Evolutionary conservation across 1,140 invertebrate genomes (phyloP).

Genomic region (Rhopalosiphum padi): DNA sequence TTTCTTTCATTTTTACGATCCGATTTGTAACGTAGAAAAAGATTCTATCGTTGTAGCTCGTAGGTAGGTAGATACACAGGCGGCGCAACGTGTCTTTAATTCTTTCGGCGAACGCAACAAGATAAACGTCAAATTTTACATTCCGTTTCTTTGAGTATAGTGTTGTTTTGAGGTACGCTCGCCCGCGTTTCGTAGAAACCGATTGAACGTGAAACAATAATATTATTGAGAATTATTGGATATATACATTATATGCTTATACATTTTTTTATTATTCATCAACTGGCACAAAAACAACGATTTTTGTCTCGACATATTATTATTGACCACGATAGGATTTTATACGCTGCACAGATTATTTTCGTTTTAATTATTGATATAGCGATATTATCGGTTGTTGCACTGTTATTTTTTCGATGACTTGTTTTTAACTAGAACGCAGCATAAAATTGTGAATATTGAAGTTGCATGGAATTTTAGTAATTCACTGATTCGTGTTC

Average conservation of each 20-base stretch:
- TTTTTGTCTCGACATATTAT: not conserved
- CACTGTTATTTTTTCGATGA: not conserved
- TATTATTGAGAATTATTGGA: not conserved
- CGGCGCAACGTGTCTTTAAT: not conserved
- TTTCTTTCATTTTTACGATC: not conserved
- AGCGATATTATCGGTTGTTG: not conserved
- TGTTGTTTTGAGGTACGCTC: too few species aligned
- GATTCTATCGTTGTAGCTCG: not conserved
- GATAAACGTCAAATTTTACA: constrained; percentile 29
- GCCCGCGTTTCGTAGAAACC: not conserved
- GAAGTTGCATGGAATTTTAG: not conserved
- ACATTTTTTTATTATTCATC: not conserved
- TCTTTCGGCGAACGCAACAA: constrained; percentile 17
- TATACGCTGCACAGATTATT: not conserved
- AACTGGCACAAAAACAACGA: not conserved
- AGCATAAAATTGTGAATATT: not conserved
- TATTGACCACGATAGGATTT: not conserved
- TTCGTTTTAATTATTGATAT: not conserved
- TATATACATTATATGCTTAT: not conserved
- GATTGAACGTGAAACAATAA: not conserved
- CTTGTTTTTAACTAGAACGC: not conserved
- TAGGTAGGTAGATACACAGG: not conserved
- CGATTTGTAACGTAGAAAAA: not conserved
- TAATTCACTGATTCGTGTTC: not conserved
- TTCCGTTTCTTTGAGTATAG: not conserved